Conservation (phyloP, 2,888 invertebrate species). For the Nemoura dubitans region DNA sequence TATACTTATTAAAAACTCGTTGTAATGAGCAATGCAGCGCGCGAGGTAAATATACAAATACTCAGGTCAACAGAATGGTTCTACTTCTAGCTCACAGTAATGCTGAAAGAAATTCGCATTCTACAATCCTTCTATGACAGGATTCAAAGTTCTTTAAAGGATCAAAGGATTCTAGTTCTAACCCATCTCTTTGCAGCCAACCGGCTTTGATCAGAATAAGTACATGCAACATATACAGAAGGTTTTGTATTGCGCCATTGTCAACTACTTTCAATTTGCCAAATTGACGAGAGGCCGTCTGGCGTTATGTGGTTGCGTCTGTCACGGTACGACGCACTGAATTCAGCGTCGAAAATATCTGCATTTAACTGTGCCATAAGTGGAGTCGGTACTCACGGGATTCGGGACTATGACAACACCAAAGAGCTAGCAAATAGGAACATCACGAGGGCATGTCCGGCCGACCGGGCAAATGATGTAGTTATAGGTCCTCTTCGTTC, state of each 20-base stretch:
- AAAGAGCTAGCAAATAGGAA: neutral
- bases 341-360: neutral
- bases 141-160: neutral
- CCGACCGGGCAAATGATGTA: neutral
- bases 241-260: neutral
- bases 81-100: neutral
- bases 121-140: neutral
- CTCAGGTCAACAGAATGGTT: neutral
- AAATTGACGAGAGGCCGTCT: neutral
- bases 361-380: neutral
- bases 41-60: neutral
- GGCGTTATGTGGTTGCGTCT: neutral
- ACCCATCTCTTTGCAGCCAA: neutral
- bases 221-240: neutral
- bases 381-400: neutral
- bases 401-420: neutral
- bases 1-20: no score
- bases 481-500: neutral
- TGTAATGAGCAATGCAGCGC: no score
- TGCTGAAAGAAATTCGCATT: neutral
- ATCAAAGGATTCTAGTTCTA: neutral
- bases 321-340: neutral
- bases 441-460: neutral
- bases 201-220: neutral
- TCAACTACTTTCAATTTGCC: neutral